Base-by-base conservation (phyloP, 23 tunicate genomes). In the Halocynthia aurantium region DNA sequence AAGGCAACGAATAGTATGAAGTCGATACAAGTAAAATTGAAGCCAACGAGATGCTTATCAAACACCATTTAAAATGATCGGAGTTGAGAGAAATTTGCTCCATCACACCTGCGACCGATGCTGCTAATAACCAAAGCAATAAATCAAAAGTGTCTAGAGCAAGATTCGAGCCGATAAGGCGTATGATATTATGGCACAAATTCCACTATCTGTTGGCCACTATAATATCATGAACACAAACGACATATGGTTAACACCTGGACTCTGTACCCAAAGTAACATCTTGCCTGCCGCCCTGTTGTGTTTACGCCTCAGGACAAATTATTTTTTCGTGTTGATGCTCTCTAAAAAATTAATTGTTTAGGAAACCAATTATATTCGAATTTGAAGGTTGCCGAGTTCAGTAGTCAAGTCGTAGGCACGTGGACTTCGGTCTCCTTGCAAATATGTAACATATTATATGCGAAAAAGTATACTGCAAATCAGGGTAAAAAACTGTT, bases 241-340 rank as follows among this genome's bases (percentile, higher is more conserved):
- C 19, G 70, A 54, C 78, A 74, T 74, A 74, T 74, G 78, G 78
- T 74, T 54, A 64, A 74, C 78, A 74, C 78, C 78, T 74, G 78
- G 64, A 17, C 60, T 22, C 49, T 21, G 18, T 54, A 62, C 55
- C 31, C 21, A 40, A 74, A 53, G 64, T 54, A 53, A 51, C 62
- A 17, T 74, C 31, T 15, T 19, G 78, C 78, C 4, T 50, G 8
- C 13, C 13, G 64, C 31, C 8, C 10, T 74, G 55, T 74, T 11
- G 8, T 74, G 78, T 74, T 74, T 74, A 74, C 78, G 78, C 78
- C 78, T 74, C 62, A 10, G 78, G 78, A 19, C 21, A 19, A 70
- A 70, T 44, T 70, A 40, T 70, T 70, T 19, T 15, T 55, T 9
- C 21, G 40, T 15, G 21, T 13, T 67, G 72, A 49, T 10, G 18